Evolutionary conservation across 2,888 invertebrate genomes (phyloP), one percentile per base, ranked within the genome.

Genomic region (Cataglyphis altisquamis): DNA sequence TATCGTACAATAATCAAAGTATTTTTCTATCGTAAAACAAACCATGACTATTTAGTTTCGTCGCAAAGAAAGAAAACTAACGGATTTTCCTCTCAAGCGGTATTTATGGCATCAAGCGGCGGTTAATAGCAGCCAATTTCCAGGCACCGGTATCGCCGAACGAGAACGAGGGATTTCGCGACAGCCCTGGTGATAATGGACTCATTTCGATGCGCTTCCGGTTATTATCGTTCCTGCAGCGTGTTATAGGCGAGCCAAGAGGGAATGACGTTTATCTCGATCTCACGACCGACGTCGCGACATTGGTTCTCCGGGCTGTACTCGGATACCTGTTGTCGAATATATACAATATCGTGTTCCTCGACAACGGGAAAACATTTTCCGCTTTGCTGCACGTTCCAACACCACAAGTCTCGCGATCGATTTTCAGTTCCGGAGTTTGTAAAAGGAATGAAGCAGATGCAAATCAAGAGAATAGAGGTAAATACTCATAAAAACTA

Each of bases 201-300:
- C 88, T 86, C 85, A 85, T 88, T 83, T 86, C 85, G 86, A 74
- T 63, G 86, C 83, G 45, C 84, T 89, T 89, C 88, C 89, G 89
- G 88, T 89, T 89, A 89, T 89, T 89, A 89, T 85, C 86, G 86
- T 55, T 68, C 80, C 86, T 89, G 86, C 86, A 74, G 66, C 77
- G 57, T 62, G 64, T 82, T 73, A 70, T 60, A 84, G n/a, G 39
- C 82, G 68, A 68, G 48, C 41, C 66, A 29, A n/a, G 73, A 29
- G 60, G 68, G 63, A 83, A 52, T 67, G 68, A 66, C 45, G 88
- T 83, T 89, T 85, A 89, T 89, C 88, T 88, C 88, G 85, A 87
- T 87, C 83, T 82, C 82, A 55, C 52, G 36, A 36, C 68, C 89
- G 87, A 84, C 84, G 83, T 64, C 63, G 62, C 48, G 48, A 18